phyloP scores from a whole-genome alignment of 2,888 invertebrate species.

The Mythimna impura region DNA sequence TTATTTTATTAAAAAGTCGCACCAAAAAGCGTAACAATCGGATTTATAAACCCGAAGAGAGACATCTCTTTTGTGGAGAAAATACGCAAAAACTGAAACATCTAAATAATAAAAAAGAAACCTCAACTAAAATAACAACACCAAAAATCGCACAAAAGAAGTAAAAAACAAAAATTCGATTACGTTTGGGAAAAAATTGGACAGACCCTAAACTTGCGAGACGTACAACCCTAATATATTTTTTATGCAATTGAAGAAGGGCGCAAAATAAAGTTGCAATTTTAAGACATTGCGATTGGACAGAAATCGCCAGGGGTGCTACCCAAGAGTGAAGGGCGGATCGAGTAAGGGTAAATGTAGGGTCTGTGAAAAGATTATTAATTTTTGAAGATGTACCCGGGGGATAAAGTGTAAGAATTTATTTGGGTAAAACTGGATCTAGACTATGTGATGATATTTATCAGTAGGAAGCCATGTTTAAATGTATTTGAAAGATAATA shows the following conservation, averaged over 20 bases:
- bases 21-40: constrained; percentile 49
- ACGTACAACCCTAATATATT: constrained; percentile 76
- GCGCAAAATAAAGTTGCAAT: constrained; percentile 78
- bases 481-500: not conserved
- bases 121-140: constrained; percentile 59
- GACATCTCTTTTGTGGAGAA: constrained; percentile 43
- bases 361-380: constrained; percentile 61
- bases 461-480: constrained; percentile 8
- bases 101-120: constrained; percentile 46
- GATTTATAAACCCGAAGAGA: constrained; percentile 47
- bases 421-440: constrained; percentile 47
- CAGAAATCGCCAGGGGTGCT: constrained; percentile 76
- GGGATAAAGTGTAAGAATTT: constrained; percentile 36
- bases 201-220: constrained; percentile 70
- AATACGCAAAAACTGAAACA: constrained; percentile 25
- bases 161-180: constrained; percentile 67
- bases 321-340: constrained; percentile 75
- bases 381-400: constrained; percentile 56
- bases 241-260: constrained; percentile 80
- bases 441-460: constrained; percentile 38
- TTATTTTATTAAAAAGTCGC: constrained; percentile 41
- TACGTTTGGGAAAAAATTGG: constrained; percentile 62
- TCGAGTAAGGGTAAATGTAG: constrained; percentile 56
- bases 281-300: constrained; percentile 80
- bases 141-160: constrained; percentile 62